Evolutionary conservation across 2,113 vertebrate genomes (phyloP).

Genomic region (Misgurnus anguillicaudatus): DNA sequence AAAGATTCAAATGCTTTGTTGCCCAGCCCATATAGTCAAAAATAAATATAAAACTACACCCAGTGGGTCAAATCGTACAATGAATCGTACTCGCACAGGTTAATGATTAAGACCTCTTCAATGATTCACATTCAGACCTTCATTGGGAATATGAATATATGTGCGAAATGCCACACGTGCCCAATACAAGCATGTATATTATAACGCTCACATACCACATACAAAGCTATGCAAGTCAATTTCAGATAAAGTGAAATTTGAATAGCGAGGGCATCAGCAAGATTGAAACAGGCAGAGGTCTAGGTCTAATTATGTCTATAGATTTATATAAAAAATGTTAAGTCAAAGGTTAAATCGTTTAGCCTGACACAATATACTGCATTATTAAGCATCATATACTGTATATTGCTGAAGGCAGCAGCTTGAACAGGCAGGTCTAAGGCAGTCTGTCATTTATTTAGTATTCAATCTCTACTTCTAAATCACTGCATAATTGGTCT

Average conservation of each 20-base stretch:
- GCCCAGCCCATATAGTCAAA: too few species aligned
- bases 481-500: conserved; percentile 10
- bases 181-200: background rate
- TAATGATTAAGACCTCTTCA: background rate
- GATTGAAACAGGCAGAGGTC: background rate
- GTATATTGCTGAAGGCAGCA: background rate
- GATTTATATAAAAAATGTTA: background rate
- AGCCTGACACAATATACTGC: background rate
- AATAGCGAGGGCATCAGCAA: background rate
- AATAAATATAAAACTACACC: too few species aligned
- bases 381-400: conserved; percentile 2
- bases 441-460: conserved; percentile 2
- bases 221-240: background rate
- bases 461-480: conserved; percentile 1
- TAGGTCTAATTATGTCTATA: background rate
- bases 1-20: background rate
- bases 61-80: background rate
- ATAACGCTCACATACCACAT: background rate
- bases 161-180: background rate
- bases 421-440: conserved; percentile 26
- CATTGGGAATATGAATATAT: background rate
- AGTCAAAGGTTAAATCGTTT: conserved; percentile 10
- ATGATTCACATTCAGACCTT: background rate
- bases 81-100: background rate
- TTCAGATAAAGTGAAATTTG: background rate